Conservation (phyloP, 1,140 invertebrate species). For the Thaumetopoea pityocampa region DNA sequence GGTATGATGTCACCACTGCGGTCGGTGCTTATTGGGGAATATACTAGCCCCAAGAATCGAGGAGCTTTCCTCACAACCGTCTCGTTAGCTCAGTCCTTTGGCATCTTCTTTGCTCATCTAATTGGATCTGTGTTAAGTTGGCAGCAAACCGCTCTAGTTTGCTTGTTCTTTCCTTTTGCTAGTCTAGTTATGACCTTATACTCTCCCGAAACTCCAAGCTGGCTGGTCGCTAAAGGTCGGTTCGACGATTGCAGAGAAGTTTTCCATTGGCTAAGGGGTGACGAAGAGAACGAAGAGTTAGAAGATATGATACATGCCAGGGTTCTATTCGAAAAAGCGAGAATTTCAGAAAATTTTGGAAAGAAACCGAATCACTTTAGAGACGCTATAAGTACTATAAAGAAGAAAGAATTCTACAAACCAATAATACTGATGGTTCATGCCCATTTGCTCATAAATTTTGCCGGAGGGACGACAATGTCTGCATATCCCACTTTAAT, state of each 20-base stretch:
- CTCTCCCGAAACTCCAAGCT: slow-evolving; percentile 42
- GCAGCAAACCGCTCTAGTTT: slow-evolving; percentile 28
- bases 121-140: slow-evolving; percentile 32
- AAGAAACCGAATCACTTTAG: slow-evolving; percentile 24
- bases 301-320: slow-evolving; percentile 31
- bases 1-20: slow-evolving; percentile 32
- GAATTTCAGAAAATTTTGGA: slow-evolving; percentile 15
- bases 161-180: slow-evolving; percentile 25
- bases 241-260: slow-evolving; percentile 31
- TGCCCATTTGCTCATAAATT: slow-evolving; percentile 37
- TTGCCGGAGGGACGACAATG: slow-evolving; percentile 37
- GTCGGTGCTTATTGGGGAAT: slow-evolving; percentile 38
- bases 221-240: slow-evolving; percentile 30
- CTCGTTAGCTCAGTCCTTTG: slow-evolving; percentile 28
- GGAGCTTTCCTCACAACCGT: slow-evolving; percentile 36
- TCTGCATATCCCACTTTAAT: slow-evolving; percentile 38
- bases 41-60: slow-evolving; percentile 36
- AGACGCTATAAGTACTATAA: slow-evolving; percentile 31
- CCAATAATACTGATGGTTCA: slow-evolving; percentile 53
- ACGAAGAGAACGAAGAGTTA: slow-evolving; percentile 36
- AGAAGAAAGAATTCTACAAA: slow-evolving; percentile 44
- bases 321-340: slow-evolving; percentile 18
- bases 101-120: slow-evolving; percentile 29
- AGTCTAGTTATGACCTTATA: slow-evolving; percentile 29
- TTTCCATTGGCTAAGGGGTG: slow-evolving; percentile 37